Evolutionary conservation across 2,888 invertebrate species (phyloP).

Genomic region (Flexamia atlantica): DNA sequence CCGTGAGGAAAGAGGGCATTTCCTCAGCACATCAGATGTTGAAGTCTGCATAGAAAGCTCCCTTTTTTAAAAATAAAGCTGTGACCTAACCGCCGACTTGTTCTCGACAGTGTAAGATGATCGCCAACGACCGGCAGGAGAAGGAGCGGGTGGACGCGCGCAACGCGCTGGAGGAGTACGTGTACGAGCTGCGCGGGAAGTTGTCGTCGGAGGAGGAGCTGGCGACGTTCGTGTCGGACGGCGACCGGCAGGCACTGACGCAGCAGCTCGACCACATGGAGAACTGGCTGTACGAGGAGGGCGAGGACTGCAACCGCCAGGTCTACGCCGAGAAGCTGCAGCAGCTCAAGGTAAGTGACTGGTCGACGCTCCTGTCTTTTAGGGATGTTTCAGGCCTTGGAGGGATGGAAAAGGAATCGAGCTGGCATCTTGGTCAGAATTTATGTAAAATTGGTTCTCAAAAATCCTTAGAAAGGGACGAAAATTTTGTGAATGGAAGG

Average conservation of each 20-base stretch:
- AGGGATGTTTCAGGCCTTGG: too few relatives aligned
- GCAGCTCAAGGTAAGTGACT: slow-evolving; percentile 75
- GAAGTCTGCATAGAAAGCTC: too few relatives aligned
- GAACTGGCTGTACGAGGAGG: slow-evolving; percentile 98
- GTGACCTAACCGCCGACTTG: too few relatives aligned
- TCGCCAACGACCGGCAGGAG: slow-evolving; percentile 92
- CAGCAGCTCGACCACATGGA: slow-evolving; percentile 90
- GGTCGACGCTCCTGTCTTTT: too few relatives aligned
- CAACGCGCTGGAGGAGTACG: slow-evolving; percentile 98
- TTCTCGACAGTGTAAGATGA: slow-evolving; percentile 85
- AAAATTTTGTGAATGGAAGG: too few relatives aligned
- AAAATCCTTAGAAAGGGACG: too few relatives aligned
- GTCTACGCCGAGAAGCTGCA: slow-evolving; percentile 79
- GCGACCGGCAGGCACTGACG: slow-evolving; percentile 80
- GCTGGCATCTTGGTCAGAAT: too few relatives aligned
- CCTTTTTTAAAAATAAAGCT: too few relatives aligned
- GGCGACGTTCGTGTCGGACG: slow-evolving; percentile 85
- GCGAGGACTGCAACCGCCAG: slow-evolving; percentile 93
- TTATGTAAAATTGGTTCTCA: too few relatives aligned
- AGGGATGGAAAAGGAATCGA: too few relatives aligned
- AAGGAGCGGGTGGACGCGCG: slow-evolving; percentile 97
- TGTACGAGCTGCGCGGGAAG: slow-evolving; percentile 97
- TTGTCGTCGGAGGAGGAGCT: slow-evolving; percentile 87
- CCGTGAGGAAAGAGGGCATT: too few relatives aligned
- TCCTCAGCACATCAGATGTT: too few relatives aligned